These are phyloP conservation scores for Ochotona princeps DNA, from an alignment of 2,113 vertebrate species.

Conservation along the genomic window DNA sequence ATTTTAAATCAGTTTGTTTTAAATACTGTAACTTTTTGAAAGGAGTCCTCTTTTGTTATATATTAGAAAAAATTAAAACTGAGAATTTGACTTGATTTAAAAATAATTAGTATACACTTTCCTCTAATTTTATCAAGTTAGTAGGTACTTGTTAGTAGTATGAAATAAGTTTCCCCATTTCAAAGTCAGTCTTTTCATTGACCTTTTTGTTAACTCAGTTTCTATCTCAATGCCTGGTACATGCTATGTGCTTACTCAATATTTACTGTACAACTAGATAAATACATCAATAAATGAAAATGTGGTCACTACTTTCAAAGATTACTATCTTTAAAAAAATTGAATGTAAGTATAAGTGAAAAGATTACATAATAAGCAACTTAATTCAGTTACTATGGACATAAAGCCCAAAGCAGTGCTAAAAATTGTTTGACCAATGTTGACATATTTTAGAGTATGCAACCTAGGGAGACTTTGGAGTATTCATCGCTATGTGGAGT, in stretches of 20 bases:
- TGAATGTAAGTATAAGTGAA: background rate
- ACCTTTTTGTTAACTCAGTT: background rate
- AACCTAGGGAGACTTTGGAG: background rate
- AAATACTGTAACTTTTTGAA: background rate
- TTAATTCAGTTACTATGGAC: background rate
- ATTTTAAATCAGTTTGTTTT: background rate
- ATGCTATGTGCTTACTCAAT: background rate
- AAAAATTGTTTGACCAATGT: background rate
- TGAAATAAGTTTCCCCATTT: background rate
- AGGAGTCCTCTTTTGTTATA: background rate
- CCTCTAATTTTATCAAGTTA: background rate
- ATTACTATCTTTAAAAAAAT: background rate
- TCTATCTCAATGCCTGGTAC: background rate
- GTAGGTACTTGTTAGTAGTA: background rate
- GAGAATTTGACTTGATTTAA: background rate
- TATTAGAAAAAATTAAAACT: background rate
- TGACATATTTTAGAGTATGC: slow-evolving; percentile 42
- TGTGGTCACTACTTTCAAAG: background rate
- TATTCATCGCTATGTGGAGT: background rate
- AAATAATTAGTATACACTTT: background rate
- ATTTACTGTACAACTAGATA: background rate
- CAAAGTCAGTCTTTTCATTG: background rate
- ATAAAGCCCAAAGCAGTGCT: background rate
- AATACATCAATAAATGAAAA: background rate
- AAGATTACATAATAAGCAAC: background rate